A percentile compares a stretch with the other conserved stretches of the same genome.
These are phyloP conservation scores for Nematolebias whitei DNA, from an alignment of 2,113 vertebrate genomes.

Conservation along the genomic window DNA sequence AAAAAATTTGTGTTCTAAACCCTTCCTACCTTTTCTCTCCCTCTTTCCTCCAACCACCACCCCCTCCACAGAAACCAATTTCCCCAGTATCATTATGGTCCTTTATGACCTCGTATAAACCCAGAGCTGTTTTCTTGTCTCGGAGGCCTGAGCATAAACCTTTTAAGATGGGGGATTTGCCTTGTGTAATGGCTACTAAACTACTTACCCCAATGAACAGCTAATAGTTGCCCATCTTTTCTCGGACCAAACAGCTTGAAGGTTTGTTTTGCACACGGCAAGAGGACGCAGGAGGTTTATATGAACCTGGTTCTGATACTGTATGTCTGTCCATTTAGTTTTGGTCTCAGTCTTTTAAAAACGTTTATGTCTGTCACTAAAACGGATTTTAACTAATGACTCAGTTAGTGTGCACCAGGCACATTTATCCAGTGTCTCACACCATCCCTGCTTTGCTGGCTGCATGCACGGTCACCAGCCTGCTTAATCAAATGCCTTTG, in stretches of 20 bases:
- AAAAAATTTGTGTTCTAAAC: too few relatives aligned
- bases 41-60: conserved; percentile 28
- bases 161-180: conserved; percentile 66
- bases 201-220: conserved; percentile 66
- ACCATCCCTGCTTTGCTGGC: conserved; percentile 20
- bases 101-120: conserved; percentile 79
- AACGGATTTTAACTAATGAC: conserved; percentile 19
- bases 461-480: conserved; percentile 23
- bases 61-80: conserved; percentile 70
- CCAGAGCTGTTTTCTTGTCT: conserved; percentile 73
- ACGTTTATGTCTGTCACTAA: conserved; percentile 24
- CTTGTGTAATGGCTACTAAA: conserved; percentile 73
- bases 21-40: conserved; percentile 9
- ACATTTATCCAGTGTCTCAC: conserved; percentile 27
- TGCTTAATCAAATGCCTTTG: conserved; percentile 24
- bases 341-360: conserved; percentile 7
- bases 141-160: conserved; percentile 67
- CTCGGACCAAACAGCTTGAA: conserved; percentile 58
- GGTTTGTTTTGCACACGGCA: conserved; percentile 67
- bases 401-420: conserved; percentile 34
- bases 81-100: conserved; percentile 75
- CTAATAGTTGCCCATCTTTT: conserved; percentile 60
- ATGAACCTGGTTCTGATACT: conserved; percentile 34
- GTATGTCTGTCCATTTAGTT: conserved; percentile 35
- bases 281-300: conserved; percentile 34